phyloP scores from a whole-genome alignment of 2,888 invertebrate species.

The Leptura quadrifasciata region DNA sequence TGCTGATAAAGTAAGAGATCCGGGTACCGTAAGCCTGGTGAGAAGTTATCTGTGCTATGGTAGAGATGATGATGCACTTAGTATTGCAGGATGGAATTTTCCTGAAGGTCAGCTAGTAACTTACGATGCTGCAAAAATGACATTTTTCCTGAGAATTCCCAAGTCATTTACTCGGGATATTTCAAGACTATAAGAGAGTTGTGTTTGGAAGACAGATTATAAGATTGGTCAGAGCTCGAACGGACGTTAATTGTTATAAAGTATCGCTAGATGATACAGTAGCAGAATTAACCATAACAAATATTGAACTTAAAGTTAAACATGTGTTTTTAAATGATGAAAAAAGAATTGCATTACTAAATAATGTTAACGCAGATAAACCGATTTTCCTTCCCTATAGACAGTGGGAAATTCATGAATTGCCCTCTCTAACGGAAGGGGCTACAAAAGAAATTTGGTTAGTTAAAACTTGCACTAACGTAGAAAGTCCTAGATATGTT shows the following conservation, averaged over 20 bases:
- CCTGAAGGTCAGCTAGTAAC: too few relatives aligned
- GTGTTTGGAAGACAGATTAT: slow-evolving; percentile 47
- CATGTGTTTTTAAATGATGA: slow-evolving; percentile 47
- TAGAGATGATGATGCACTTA: background rate
- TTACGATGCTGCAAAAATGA: background rate
- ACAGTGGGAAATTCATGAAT: slow-evolving; percentile 51
- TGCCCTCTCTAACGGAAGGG: slow-evolving; percentile 38
- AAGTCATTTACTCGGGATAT: slow-evolving; percentile 48
- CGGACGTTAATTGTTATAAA: slow-evolving; percentile 43
- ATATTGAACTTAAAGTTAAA: slow-evolving; percentile 46
- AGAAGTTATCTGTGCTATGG: background rate
- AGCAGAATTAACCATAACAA: slow-evolving; percentile 31
- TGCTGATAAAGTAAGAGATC: slow-evolving; percentile 28
- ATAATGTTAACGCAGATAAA: slow-evolving; percentile 38
- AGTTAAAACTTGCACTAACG: slow-evolving; percentile 42
- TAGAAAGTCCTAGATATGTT: slow-evolving; percentile 49
- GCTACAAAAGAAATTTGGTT: slow-evolving; percentile 47
- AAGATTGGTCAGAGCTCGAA: slow-evolving; percentile 46
- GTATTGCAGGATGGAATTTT: slow-evolving; percentile 21
- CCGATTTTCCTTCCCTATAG: slow-evolving; percentile 46
- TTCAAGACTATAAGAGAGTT: slow-evolving; percentile 46
- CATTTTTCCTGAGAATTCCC: slow-evolving; percentile 45
- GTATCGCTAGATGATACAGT: background rate
- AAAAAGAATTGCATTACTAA: slow-evolving; percentile 42
- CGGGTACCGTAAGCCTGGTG: slow-evolving; percentile 8